Evolutionary conservation across 2,888 invertebrate genomes (phyloP).

Genomic region (Leuctra nigra): DNA sequence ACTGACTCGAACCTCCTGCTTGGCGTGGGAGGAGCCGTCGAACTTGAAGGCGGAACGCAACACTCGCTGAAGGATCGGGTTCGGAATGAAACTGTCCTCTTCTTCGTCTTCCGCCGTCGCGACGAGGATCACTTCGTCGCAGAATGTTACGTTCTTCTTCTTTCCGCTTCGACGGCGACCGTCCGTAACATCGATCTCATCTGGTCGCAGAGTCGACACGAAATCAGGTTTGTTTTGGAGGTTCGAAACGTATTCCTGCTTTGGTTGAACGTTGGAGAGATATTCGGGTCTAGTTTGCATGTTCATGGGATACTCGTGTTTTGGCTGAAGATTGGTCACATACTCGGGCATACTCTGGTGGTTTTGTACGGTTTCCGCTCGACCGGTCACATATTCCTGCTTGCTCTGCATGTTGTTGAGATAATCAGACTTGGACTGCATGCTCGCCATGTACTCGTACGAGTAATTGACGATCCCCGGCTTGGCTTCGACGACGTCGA

Average conservation of each 20-base stretch:
- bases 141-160: constrained; percentile 92
- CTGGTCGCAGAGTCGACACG: neutral
- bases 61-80: constrained; percentile 82
- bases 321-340: neutral
- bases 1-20: neutral
- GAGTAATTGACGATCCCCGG: neutral
- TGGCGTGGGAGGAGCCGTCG: constrained; percentile 1
- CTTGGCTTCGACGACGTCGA: neutral
- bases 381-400: neutral
- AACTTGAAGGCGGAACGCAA: constrained; percentile 62
- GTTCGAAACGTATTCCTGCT: neutral
- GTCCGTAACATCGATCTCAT: constrained; percentile 40
- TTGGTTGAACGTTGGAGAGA: neutral
- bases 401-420: neutral
- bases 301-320: neutral
- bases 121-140: constrained; percentile 87
- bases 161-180: constrained; percentile 57
- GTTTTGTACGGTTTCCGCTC: neutral
- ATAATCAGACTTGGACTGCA: neutral
- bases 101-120: constrained; percentile 90
- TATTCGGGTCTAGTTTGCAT: neutral
- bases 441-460: neutral
- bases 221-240: neutral
- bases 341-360: neutral
- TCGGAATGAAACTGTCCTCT: constrained; percentile 83